phyloP scores from a whole-genome alignment of 2,888 invertebrate genomes.

The Andrena fulva region DNA sequence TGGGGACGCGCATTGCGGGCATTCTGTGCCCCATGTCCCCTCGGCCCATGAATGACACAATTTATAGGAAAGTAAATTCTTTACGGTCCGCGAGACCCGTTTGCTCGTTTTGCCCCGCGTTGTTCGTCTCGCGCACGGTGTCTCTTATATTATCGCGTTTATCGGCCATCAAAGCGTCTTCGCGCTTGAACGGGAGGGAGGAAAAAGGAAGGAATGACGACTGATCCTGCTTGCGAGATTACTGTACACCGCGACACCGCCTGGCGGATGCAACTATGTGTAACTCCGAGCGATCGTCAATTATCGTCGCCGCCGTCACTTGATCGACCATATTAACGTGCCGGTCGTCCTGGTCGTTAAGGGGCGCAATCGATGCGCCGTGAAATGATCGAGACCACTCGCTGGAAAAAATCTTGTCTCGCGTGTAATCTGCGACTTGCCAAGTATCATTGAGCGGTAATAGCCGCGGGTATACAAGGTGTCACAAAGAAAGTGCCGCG shows the following conservation, averaged over 20 bases:
- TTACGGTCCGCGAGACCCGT: background rate
- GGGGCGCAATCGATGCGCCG: background rate
- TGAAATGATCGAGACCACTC: background rate
- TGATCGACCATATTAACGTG: slow-evolving; percentile 25
- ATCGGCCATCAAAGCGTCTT: slow-evolving; percentile 64
- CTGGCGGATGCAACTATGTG: slow-evolving; percentile 51
- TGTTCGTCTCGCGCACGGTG: slow-evolving; percentile 27
- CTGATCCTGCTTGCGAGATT: slow-evolving; percentile 37
- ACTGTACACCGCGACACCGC: slow-evolving; percentile 16
- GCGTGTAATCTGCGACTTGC: slow-evolving; percentile 1
- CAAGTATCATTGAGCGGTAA: slow-evolving; percentile 1
- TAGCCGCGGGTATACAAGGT: slow-evolving; percentile 6
- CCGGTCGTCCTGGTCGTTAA: background rate
- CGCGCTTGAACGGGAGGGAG: slow-evolving; percentile 6
- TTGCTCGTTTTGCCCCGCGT: slow-evolving; percentile 41
- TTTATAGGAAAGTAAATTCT: slow-evolving; percentile 56
- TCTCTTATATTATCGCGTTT: slow-evolving; percentile 60
- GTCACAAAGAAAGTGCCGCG: background rate
- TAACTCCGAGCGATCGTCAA: slow-evolving; percentile 50
- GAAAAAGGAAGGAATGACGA: background rate
- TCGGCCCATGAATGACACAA: slow-evolving; percentile 36
- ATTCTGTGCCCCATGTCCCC: slow-evolving; percentile 13
- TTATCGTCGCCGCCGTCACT: slow-evolving; percentile 48
- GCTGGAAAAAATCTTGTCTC: background rate
- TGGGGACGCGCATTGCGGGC: background rate